phyloP scores from a whole-genome alignment of 2,888 invertebrate genomes.

The Emesis russula region DNA sequence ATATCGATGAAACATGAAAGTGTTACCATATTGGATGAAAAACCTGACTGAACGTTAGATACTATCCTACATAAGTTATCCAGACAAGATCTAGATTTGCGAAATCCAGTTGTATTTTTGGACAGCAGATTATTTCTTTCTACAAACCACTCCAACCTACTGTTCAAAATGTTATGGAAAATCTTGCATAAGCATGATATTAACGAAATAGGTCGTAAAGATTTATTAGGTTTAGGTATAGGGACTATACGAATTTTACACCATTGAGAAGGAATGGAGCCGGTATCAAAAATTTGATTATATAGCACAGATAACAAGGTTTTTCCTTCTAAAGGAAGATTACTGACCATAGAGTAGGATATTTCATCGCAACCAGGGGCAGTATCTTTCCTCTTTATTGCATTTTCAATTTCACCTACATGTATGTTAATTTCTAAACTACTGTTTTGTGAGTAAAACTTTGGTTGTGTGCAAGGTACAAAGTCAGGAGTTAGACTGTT shows the following conservation, averaged over 20 bases:
- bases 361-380: slow-evolving; percentile 59
- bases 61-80: slow-evolving; percentile 57
- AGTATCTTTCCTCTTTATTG: slow-evolving; percentile 54
- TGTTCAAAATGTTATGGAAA: slow-evolving; percentile 73
- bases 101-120: slow-evolving; percentile 58
- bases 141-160: slow-evolving; percentile 76
- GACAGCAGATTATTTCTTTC: slow-evolving; percentile 59
- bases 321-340: slow-evolving; percentile 55
- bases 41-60: slow-evolving; percentile 66
- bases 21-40: slow-evolving; percentile 63
- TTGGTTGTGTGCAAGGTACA: slow-evolving; percentile 34
- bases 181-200: slow-evolving; percentile 78
- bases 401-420: slow-evolving; percentile 53
- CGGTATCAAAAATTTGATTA: slow-evolving; percentile 34
- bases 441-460: slow-evolving; percentile 34
- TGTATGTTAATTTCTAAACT: slow-evolving; percentile 37
- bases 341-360: slow-evolving; percentile 65
- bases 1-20: slow-evolving; percentile 86
- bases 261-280: slow-evolving; percentile 54
- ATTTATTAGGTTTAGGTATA: slow-evolving; percentile 45
- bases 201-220: slow-evolving; percentile 52
- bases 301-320: slow-evolving; percentile 44
- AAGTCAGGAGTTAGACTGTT: slow-evolving; percentile 59
- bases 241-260: slow-evolving; percentile 40
- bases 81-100: slow-evolving; percentile 61